Evolutionary conservation across 2,113 vertebrate species (phyloP).

Genomic region (Gymnarchus niloticus): DNA sequence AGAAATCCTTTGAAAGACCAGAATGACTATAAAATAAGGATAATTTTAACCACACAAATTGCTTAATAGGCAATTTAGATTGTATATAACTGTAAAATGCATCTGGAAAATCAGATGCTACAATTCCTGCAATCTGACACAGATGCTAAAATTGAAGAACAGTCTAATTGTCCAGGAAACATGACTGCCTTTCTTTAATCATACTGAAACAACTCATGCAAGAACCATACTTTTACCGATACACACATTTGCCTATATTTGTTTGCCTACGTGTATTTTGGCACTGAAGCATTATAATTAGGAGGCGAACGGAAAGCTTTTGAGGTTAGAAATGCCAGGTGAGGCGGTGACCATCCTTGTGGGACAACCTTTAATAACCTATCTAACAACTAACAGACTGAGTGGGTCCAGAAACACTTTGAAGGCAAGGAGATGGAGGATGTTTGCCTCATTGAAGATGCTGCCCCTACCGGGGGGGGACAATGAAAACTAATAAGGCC

Average conservation of each 20-base stretch:
- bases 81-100: constrained; percentile 23
- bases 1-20: constrained; percentile 18
- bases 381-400: background rate
- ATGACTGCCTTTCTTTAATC: too few species aligned
- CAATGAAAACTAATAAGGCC: constrained; percentile 22
- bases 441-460: background rate
- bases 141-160: constrained; percentile 41
- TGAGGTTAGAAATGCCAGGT: background rate
- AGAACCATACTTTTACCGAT: background rate
- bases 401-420: background rate
- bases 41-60: background rate
- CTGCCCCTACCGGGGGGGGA: background rate
- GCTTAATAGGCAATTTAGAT: too few species aligned
- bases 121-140: constrained; percentile 34
- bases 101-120: constrained; percentile 33
- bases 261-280: background rate
- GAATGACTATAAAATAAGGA: background rate
- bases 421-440: background rate
- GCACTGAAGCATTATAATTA: background rate
- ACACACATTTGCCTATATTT: background rate
- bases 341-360: background rate
- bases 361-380: background rate
- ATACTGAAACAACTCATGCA: too few species aligned
- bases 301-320: background rate
- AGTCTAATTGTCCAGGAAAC: constrained; percentile 31